Conservation (phyloP, 2,113 vertebrate genomes). For the Cephalopterus ornatus region DNA sequence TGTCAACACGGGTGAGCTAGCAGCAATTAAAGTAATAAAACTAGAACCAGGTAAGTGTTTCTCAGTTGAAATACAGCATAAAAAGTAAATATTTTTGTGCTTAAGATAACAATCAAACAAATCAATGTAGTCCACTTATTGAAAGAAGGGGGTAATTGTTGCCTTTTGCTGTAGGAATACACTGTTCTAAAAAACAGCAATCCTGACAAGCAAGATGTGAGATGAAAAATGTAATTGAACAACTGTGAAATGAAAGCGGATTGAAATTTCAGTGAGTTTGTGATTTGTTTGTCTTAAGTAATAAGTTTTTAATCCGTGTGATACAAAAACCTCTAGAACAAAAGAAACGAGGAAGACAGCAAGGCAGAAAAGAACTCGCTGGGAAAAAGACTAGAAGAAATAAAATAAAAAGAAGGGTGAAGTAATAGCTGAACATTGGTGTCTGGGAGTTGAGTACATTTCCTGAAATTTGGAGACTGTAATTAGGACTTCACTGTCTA, state of each 20-base stretch:
- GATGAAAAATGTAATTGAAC: not conserved
- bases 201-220: not conserved
- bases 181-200: not conserved
- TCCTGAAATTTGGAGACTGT: not conserved
- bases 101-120: not conserved
- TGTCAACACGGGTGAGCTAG: slow-evolving; percentile 89
- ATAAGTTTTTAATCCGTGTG: not conserved
- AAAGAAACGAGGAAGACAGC: not conserved
- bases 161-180: not conserved
- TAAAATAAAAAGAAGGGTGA: not conserved
- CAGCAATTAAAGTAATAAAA: slow-evolving; percentile 98
- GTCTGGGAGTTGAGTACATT: not conserved
- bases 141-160: not conserved
- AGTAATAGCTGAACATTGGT: not conserved
- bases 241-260: not conserved
- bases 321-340: not conserved
- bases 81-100: not conserved
- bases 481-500: not conserved
- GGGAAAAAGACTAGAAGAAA: not conserved
- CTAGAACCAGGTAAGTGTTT: slow-evolving; percentile 91
- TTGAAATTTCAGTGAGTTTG: not conserved
- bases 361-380: not conserved
- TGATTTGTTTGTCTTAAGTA: not conserved
- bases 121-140: not conserved
- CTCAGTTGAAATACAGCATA: not conserved